Evolutionary conservation across 2,888 invertebrate genomes (phyloP).

Genomic region (Choreutis nemorana): DNA sequence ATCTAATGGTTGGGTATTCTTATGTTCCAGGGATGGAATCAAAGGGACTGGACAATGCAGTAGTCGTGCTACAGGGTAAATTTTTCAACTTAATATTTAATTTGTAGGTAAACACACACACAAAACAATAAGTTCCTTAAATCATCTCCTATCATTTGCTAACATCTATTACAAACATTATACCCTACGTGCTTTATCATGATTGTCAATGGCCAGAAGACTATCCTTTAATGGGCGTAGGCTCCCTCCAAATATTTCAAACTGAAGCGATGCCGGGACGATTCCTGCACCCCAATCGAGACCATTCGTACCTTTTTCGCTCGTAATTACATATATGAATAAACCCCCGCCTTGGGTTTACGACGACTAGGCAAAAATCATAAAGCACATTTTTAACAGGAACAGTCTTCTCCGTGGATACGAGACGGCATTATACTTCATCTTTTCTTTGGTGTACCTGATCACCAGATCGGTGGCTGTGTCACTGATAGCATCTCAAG

Average conservation of each 20-base stretch:
- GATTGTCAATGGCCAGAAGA: too few species aligned
- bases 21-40: conserved; percentile 24
- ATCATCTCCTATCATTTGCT: too few species aligned
- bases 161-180: too few species aligned
- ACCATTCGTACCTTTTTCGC: not conserved
- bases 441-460: conserved; percentile 72
- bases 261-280: too few species aligned
- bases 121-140: too few species aligned
- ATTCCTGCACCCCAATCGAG: too few species aligned
- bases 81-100: too few species aligned
- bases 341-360: not conserved
- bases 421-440: conserved; percentile 68
- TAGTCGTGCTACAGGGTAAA: conserved; percentile 19
- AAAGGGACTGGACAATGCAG: conserved; percentile 23
- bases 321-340: not conserved
- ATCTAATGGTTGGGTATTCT: conserved; percentile 28
- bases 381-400: conserved; percentile 14
- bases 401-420: conserved; percentile 53
- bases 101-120: too few species aligned
- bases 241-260: too few species aligned
- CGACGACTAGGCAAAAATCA: not conserved
- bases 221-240: too few species aligned
- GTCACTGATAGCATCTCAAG: conserved; percentile 68
- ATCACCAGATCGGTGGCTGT: conserved; percentile 69
- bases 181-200: too few species aligned